phyloP scores from a whole-genome alignment of 2,888 invertebrate species.

The Aleiodes leptofemur region DNA sequence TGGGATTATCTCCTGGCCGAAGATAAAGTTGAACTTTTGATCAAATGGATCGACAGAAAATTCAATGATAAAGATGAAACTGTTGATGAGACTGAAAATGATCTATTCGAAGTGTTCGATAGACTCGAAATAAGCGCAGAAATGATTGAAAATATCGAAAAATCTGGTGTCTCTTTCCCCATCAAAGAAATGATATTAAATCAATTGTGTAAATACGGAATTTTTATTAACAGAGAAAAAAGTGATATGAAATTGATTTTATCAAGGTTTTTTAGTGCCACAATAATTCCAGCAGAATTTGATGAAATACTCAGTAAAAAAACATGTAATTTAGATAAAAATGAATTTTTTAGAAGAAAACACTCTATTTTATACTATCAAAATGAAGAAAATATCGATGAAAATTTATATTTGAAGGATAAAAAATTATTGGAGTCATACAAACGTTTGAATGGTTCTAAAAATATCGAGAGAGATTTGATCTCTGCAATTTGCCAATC shows the following conservation, averaged over 20 bases:
- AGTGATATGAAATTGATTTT: slow-evolving; percentile 78
- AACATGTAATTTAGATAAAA: slow-evolving; percentile 72
- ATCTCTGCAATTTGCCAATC: slow-evolving; percentile 78
- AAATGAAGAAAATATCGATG: slow-evolving; percentile 77
- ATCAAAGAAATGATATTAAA: slow-evolving; percentile 79
- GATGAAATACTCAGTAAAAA: slow-evolving; percentile 57
- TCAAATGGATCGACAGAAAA: slow-evolving; percentile 80
- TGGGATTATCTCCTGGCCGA: slow-evolving; percentile 80
- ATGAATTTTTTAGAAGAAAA: slow-evolving; percentile 76
- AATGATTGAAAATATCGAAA: slow-evolving; percentile 78
- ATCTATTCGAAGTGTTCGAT: slow-evolving; percentile 76
- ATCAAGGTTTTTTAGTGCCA: slow-evolving; percentile 79
- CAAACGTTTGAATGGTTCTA: slow-evolving; percentile 74
- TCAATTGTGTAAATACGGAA: slow-evolving; percentile 79
- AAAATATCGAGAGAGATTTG: slow-evolving; percentile 73
- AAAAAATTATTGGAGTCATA: slow-evolving; percentile 69
- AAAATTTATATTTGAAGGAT: slow-evolving; percentile 73
- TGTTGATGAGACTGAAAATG: slow-evolving; percentile 47
- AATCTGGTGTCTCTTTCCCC: slow-evolving; percentile 76
- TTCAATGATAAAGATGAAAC: slow-evolving; percentile 56
- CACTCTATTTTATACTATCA: slow-evolving; percentile 62
- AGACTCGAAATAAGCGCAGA: slow-evolving; percentile 78
- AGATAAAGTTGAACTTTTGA: slow-evolving; percentile 79
- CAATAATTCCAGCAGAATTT: slow-evolving; percentile 67
- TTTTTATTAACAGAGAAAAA: slow-evolving; percentile 80